These are phyloP conservation scores for Pseudachorutes palmiensis DNA, from an alignment of 1,140 invertebrate species.

Conservation along the genomic window DNA sequence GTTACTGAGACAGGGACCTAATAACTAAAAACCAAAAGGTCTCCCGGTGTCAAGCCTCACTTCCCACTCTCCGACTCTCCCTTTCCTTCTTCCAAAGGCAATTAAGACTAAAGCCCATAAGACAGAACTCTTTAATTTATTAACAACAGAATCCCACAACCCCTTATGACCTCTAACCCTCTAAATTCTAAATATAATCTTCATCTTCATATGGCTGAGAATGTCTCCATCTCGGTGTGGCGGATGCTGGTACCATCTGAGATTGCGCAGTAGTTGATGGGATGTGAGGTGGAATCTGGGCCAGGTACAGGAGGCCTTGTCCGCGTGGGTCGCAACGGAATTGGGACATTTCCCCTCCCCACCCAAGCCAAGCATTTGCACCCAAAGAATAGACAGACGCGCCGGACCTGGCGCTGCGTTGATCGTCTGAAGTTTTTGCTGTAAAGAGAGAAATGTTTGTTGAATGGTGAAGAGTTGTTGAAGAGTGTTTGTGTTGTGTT, in stretches of 20 bases:
- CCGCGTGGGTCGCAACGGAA: constrained; percentile 10
- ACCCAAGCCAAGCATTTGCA: constrained; percentile 20
- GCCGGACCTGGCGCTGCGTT: constrained; percentile 39
- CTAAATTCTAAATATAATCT: too few relatives aligned
- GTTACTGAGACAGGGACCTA: too few relatives aligned
- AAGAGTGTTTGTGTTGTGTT: neutral
- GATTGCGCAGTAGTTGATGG: constrained; percentile 12
- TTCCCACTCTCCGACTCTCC: too few relatives aligned
- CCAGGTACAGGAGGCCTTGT: neutral
- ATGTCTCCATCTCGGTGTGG: neutral
- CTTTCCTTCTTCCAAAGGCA: too few relatives aligned
- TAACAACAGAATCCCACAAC: too few relatives aligned
- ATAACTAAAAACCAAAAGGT: too few relatives aligned
- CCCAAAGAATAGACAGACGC: constrained; percentile 20
- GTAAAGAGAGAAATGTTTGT: neutral
- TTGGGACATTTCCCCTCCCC: neutral
- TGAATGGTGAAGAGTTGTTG: neutral
- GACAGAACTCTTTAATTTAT: too few relatives aligned
- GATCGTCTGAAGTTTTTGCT: constrained; percentile 46
- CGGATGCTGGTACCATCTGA: constrained; percentile 1
- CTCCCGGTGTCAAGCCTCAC: too few relatives aligned
- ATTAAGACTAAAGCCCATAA: too few relatives aligned
- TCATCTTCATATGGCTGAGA: neutral
- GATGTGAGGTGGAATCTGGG: neutral
- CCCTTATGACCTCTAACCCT: too few relatives aligned